phyloP scores from a whole-genome alignment of 2,888 invertebrate species.

The Acronicta leporina region DNA sequence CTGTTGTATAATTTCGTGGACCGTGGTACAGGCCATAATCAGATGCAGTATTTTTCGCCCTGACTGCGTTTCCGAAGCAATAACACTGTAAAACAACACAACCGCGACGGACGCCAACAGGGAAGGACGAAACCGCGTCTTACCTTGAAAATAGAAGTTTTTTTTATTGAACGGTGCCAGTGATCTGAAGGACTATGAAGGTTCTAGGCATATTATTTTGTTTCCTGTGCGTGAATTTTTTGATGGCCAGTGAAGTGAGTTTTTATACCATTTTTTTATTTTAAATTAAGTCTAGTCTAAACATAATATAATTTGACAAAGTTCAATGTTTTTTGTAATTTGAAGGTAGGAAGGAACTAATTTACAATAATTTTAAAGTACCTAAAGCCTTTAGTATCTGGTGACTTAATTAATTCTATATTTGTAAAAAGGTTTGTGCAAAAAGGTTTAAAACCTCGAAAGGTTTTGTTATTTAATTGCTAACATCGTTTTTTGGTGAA shows the following conservation, averaged over 20 bases:
- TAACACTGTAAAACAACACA: slow-evolving; percentile 29
- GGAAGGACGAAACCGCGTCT: slow-evolving; percentile 31
- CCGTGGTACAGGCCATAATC: slow-evolving; percentile 45
- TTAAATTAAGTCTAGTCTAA: background rate
- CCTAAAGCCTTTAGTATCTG: no score
- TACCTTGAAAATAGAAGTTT: slow-evolving; percentile 12
- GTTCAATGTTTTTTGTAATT: no score
- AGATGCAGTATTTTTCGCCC: slow-evolving; percentile 41
- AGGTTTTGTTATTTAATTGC: no score
- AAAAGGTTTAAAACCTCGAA: no score
- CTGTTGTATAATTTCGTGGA: slow-evolving; percentile 15
- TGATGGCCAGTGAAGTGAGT: slow-evolving; percentile 61
- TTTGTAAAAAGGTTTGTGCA: no score
- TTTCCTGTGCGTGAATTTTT: slow-evolving; percentile 56
- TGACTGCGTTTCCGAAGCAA: slow-evolving; percentile 11
- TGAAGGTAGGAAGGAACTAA: no score
- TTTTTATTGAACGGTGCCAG: slow-evolving; percentile 32
- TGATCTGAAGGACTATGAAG: slow-evolving; percentile 56
- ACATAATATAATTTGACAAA: no score
- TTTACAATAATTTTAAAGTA: no score
- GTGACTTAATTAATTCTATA: no score
- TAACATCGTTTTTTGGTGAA: no score
- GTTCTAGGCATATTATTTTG: slow-evolving; percentile 56
- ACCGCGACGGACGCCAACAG: slow-evolving; percentile 29
- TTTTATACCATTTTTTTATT: slow-evolving; percentile 22